Conservation (phyloP, 2,888 invertebrate species). For the Incurvaria masculella region DNA sequence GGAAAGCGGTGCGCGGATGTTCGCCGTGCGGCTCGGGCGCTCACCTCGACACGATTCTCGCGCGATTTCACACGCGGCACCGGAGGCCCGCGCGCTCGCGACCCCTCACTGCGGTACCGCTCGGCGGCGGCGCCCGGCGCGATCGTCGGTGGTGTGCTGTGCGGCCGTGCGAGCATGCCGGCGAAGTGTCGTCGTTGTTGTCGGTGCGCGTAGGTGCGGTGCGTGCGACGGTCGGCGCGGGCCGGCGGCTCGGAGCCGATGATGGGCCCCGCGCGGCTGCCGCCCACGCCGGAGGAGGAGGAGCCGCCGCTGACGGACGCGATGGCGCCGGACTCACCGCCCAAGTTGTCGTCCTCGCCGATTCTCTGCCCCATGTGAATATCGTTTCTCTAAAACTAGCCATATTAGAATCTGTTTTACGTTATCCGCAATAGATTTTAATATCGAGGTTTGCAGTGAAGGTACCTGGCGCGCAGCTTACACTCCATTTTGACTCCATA, state of each 20-base stretch:
- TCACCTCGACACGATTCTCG: background rate
- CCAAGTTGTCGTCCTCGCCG: too few relatives aligned
- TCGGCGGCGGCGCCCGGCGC: too few relatives aligned
- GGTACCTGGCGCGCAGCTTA: too few relatives aligned
- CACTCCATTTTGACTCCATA: too few relatives aligned
- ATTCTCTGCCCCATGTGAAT: too few relatives aligned
- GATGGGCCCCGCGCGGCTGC: constrained; percentile 47
- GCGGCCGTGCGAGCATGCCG: background rate
- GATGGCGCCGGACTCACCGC: background rate
- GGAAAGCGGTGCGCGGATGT: constrained; percentile 48
- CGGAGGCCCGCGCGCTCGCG: too few relatives aligned
- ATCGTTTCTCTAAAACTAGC: too few relatives aligned
- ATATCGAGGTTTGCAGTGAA: too few relatives aligned
- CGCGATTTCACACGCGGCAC: background rate
- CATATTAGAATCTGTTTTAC: too few relatives aligned
- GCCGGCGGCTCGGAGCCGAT: constrained; percentile 12
- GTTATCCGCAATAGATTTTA: too few relatives aligned
- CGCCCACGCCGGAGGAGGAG: constrained; percentile 44
- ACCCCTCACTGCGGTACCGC: too few relatives aligned
- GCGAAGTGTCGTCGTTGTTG: background rate
- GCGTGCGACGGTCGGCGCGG: constrained; percentile 22
- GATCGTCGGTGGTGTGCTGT: too few relatives aligned
- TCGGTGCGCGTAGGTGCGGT: background rate
- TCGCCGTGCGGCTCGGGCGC: constrained; percentile 25
- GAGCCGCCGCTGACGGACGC: constrained; percentile 16